These are phyloP conservation scores for Plusia festucae DNA, from an alignment of 2,888 invertebrate species.

Conservation along the genomic window DNA sequence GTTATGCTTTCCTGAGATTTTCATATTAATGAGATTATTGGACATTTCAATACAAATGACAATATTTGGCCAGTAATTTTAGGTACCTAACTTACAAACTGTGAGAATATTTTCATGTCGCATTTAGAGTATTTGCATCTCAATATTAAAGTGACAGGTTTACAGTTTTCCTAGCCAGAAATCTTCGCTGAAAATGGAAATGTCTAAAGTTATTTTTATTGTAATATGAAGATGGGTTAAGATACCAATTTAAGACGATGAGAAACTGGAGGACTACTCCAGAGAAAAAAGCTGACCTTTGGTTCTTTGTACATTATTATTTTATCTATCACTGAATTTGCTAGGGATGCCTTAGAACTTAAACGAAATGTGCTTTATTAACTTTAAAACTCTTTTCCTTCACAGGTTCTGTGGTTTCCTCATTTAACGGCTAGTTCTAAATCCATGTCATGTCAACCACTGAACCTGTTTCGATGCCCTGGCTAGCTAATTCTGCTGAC, in stretches of 20 bases:
- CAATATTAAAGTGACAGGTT: neutral
- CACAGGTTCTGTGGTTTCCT: too few species aligned
- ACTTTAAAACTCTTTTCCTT: too few species aligned
- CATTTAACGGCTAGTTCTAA: too few species aligned
- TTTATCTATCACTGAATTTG: too few species aligned
- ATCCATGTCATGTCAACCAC: too few species aligned
- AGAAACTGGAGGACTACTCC: neutral
- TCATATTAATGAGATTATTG: neutral
- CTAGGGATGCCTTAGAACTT: too few species aligned
- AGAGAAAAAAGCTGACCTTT: neutral
- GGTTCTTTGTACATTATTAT: too few species aligned
- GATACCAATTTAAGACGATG: neutral
- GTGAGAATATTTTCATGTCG: neutral
- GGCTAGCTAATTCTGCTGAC: too few species aligned
- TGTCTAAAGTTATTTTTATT: neutral
- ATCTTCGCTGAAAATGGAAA: neutral
- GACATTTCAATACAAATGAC: neutral
- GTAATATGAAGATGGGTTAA: neutral
- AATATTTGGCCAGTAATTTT: neutral
- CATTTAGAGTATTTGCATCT: neutral
- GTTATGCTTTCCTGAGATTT: conserved; percentile 2
- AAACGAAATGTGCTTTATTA: too few species aligned
- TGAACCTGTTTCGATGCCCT: too few species aligned
- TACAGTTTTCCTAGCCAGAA: neutral
- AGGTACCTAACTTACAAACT: neutral